Conservation (phyloP, 1,140 invertebrate genomes). For the Nymphalis io region DNA sequence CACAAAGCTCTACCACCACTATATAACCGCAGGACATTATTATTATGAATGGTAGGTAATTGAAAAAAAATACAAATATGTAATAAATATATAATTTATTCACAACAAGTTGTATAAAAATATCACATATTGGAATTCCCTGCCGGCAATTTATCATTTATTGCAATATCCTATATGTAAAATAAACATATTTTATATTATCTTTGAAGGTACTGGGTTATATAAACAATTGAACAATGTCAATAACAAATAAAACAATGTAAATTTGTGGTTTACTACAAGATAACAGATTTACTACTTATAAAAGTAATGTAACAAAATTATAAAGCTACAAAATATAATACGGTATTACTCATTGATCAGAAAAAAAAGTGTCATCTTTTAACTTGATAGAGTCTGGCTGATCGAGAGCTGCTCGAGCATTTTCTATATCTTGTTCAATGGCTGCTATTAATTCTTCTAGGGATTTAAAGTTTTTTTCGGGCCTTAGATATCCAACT, state of each 20-base stretch:
- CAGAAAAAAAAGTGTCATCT: slow-evolving; percentile 48
- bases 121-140: slow-evolving; percentile 45
- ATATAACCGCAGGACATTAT: too few species aligned
- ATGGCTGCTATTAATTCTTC: slow-evolving; percentile 89
- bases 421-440: slow-evolving; percentile 86
- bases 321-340: background rate
- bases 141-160: background rate
- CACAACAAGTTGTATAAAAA: slow-evolving; percentile 42
- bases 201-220: background rate
- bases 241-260: background rate
- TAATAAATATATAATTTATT: slow-evolving; percentile 16
- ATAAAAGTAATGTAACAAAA: background rate
- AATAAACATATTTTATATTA: background rate
- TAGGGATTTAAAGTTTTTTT: slow-evolving; percentile 90
- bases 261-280: background rate
- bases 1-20: too few species aligned
- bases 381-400: slow-evolving; percentile 55
- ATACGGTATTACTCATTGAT: slow-evolving; percentile 31
- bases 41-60: too few species aligned
- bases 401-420: slow-evolving; percentile 82
- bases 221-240: background rate
- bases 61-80: too few species aligned
- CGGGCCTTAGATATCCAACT: slow-evolving; percentile 90
- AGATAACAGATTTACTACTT: background rate
- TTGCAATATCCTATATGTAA: background rate